Evolutionary conservation across 2,888 invertebrate genomes (phyloP).

Genomic region (Platycheirus albimanus): DNA sequence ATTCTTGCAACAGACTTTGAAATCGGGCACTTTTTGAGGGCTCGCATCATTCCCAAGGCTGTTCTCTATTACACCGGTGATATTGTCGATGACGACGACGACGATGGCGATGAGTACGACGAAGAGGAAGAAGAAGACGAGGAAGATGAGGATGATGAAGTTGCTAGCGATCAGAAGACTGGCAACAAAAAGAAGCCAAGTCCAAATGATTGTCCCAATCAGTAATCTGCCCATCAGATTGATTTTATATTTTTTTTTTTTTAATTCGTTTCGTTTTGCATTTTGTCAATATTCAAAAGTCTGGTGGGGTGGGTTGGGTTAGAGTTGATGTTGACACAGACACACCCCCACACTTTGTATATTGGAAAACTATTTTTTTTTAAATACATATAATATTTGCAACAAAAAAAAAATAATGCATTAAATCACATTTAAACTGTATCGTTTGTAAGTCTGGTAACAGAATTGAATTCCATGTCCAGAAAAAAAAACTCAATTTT

Average conservation of each 20-base stretch:
- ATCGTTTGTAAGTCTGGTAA: slow-evolving; percentile 39
- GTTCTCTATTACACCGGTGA: slow-evolving; percentile 98
- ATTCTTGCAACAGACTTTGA: slow-evolving; percentile 97
- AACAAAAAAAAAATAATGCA: slow-evolving; percentile 48
- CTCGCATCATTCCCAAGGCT: slow-evolving; percentile 98
- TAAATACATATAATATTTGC: slow-evolving; percentile 13
- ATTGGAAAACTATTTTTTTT: slow-evolving; percentile 33
- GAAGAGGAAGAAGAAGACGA: slow-evolving; percentile 84
- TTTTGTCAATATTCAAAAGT: too few relatives aligned
- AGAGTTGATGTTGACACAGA: too few relatives aligned
- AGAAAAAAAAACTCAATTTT: slow-evolving; percentile 32
- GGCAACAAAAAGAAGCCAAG: slow-evolving; percentile 79
- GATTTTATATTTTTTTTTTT: slow-evolving; percentile 34
- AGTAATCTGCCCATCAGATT: slow-evolving; percentile 83
- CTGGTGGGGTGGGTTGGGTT: too few relatives aligned
- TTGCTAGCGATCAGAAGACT: slow-evolving; percentile 77
- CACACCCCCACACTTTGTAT: slow-evolving; percentile 26
- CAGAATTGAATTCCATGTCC: slow-evolving; percentile 50
- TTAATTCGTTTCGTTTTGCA: slow-evolving; percentile 46
- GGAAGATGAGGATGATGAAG: slow-evolving; percentile 85
- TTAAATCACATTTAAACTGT: slow-evolving; percentile 61
- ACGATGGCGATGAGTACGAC: slow-evolving; percentile 87
- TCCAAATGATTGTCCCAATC: slow-evolving; percentile 89
- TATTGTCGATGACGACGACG: slow-evolving; percentile 90
- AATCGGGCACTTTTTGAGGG: slow-evolving; percentile 98